Base-by-base conservation (phyloP, 2,797 vertebrate species). In the Gephyroberyx darwinii region DNA sequence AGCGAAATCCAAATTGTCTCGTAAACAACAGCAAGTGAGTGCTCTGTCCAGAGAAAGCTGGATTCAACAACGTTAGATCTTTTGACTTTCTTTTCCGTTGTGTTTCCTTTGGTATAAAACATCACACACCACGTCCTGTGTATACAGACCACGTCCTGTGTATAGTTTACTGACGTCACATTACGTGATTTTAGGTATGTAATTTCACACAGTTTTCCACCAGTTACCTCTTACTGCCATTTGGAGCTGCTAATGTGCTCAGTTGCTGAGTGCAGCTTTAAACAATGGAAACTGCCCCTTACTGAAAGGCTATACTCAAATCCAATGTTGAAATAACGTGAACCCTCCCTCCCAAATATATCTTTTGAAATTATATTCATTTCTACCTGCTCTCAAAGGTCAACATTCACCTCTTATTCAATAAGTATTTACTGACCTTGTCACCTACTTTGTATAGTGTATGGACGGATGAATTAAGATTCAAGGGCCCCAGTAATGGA, bases 381-480 rank as follows among this genome's bases (percentile, higher is more conserved):
- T 88, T 84, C 81, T 86, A 69, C 82, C 80, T 82, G 77, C 59
- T 84, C 88, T 86, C 89, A 94, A 94, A 95, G 92, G 93, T 94
- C 93, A 93, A 74, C 87, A 82, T 86, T 86, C 88, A 90, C 87
- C 65, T 92, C 87, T 85, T 88, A 91, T 91, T 93, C 93, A 88
- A 85, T 90, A 93, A 91, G 89, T 91, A 92, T 92, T 90, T 92
- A 91, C 89, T 94, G 93, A 94, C 93, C 93, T 91, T 90, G 92
- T 93, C 93, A 93, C 92, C 93, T 87, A 90, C 87, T 95, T 95
- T 94, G 90, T 95, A 90, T 87, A 88, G 86, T 93, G 93, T 93
- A 88, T 91, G 86, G 91, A 93, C 91, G 93, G 95, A 94, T 94
- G 96, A 96, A 97, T 97, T 96, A 95, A 95, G 96, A 96, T 95